Base-by-base conservation (phyloP, 1,140 invertebrate genomes). In the Pseudoatta argentina region DNA sequence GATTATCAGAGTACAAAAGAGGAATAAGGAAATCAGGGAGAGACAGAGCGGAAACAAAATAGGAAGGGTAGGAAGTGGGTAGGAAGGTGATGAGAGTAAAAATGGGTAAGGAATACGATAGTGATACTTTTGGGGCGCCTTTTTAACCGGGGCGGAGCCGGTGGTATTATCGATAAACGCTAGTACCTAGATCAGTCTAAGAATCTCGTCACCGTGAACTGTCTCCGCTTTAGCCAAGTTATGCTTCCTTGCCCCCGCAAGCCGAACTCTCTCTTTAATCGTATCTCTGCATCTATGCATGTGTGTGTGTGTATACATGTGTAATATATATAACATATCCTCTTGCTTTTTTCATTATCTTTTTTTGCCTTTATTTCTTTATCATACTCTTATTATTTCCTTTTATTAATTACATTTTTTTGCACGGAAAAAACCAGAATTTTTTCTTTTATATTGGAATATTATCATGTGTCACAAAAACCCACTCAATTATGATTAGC, bases 151-250 rank as follows among this genome's bases (percentile, higher is more conserved):
- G 89, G 86, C 87, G 61, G 89, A 92, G 90, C 90, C 92, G 92
- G 79, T 83, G 55, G 92, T 92, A 95, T 94, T 92, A 95, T 94
- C 92, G 91, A 83, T 95, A 95, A 83, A 95, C 93, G 93, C 94
- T 95, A 95, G 94, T 95, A 95, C 94, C 94, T 94, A 94, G 94
- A 94, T 95, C 95, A 95, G 95, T 95, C 95, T 95, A 95, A 95
- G 79, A 95, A 94, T 95, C 95, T 95, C 95, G 94, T 95, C 94
- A 95, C 94, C 94, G 94, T 95, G 94, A 95, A 95, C 94, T 95
- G 94, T 92, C 89, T 94, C 93, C 91, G 94, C 94, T 93, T 93
- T 93, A 92, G 93, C 92, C 93, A 94, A 90, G 89, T 93, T 92
- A 91, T 91, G 88, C 91, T 91, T 93, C 92, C 94, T 94, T 93